phyloP scores from a whole-genome alignment of 2,797 vertebrate genomes.

The Adelosebastes latens region DNA sequence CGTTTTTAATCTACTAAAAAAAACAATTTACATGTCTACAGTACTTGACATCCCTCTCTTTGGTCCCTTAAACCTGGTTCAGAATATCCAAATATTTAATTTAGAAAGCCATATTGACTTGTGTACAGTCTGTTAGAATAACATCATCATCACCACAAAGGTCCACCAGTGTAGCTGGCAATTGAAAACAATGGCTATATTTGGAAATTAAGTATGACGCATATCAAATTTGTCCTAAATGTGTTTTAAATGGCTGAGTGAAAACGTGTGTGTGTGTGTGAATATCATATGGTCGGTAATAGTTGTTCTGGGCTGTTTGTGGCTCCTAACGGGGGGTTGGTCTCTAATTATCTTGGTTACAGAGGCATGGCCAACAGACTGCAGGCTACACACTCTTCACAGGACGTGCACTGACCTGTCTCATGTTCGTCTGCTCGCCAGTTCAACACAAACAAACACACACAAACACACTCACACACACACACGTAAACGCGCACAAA shows the following conservation, averaged over 20 bases:
- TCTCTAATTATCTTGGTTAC: slow-evolving; percentile 81
- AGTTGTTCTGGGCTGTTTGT: slow-evolving; percentile 69
- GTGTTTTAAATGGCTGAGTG: slow-evolving; percentile 7
- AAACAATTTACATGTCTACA: background rate
- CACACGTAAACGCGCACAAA: background rate
- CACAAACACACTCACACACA: background rate
- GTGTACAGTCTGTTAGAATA: background rate
- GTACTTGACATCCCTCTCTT: background rate
- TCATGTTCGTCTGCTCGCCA: slow-evolving; percentile 67
- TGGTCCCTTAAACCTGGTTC: background rate
- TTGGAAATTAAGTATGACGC: slow-evolving; percentile 12
- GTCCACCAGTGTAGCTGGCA: background rate
- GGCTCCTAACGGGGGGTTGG: slow-evolving; percentile 72
- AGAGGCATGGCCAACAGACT: slow-evolving; percentile 81
- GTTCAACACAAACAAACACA: slow-evolving; percentile 2
- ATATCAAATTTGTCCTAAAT: slow-evolving; percentile 21
- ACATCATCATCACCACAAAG: background rate
- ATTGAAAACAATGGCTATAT: slow-evolving; percentile 10
- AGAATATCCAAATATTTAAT: background rate
- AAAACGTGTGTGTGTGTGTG: slow-evolving; percentile 16
- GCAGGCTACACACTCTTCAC: slow-evolving; percentile 71
- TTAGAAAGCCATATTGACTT: background rate
- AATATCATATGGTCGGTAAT: slow-evolving; percentile 59
- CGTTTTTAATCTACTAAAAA: background rate
- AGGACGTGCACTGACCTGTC: slow-evolving; percentile 75